Conservation (phyloP, 2,888 invertebrate species). For the Tipula vernalis region DNA sequence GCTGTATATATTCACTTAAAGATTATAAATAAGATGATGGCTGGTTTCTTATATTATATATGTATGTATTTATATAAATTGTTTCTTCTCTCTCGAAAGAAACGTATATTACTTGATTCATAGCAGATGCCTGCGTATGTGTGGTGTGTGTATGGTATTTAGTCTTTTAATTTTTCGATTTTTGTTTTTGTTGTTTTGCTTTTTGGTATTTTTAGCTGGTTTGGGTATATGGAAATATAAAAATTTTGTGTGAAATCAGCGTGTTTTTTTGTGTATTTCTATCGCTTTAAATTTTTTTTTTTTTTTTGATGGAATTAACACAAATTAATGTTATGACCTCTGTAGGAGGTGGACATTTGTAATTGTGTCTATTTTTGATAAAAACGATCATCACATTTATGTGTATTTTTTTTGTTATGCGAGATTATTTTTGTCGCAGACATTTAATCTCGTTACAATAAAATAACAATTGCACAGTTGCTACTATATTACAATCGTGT, state of each 20-base stretch:
- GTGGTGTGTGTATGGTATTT: not conserved
- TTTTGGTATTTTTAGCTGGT: conserved; percentile 4
- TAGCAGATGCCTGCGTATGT: conserved; percentile 4
- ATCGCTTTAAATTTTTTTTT: not conserved
- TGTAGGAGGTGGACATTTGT: not conserved
- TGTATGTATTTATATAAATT: not conserved
- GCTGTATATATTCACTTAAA: not conserved
- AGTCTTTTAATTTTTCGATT: not conserved
- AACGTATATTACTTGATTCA: not conserved
- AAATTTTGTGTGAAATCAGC: not conserved
- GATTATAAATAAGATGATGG: conserved; percentile 4
- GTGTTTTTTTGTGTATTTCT: not conserved
- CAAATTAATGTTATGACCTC: conserved; percentile 4
- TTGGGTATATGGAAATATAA: not conserved
- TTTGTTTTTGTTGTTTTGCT: not conserved
- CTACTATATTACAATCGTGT: not conserved
- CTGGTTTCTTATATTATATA: not conserved
- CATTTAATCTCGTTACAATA: not conserved
- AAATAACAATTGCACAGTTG: not conserved
- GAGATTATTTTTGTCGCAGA: not conserved
- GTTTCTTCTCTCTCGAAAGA: not conserved
- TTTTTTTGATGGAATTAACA: not conserved
- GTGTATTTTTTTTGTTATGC: not conserved
- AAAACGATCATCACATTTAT: not conserved
- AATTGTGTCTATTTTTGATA: conserved; percentile 4